A percentile compares a stretch with the other conserved stretches of the same genome.
Conservation (phyloP, 2,113 vertebrate species). For the Melanerpes aurifrons region DNA sequence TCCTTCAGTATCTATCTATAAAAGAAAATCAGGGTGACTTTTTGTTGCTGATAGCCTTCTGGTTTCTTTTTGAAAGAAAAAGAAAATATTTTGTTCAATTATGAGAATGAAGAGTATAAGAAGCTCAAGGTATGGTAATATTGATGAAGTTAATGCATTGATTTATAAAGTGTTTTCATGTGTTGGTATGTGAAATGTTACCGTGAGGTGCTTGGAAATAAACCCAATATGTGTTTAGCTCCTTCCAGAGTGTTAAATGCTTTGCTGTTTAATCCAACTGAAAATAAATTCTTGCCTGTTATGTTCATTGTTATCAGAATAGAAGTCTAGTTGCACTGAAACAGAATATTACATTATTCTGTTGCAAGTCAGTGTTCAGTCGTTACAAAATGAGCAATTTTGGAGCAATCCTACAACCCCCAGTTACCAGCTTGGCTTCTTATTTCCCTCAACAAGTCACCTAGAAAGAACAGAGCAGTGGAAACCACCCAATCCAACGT, state of each 20-base stretch:
- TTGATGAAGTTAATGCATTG: neutral
- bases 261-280: neutral
- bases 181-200: neutral
- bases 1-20: neutral
- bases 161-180: neutral
- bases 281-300: slow-evolving; percentile 1
- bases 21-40: neutral
- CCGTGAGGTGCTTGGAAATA: neutral
- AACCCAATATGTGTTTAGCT: neutral
- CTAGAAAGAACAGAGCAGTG: neutral
- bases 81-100: neutral
- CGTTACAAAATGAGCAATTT: neutral
- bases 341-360: neutral
- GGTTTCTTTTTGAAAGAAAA: neutral
- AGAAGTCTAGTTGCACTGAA: neutral
- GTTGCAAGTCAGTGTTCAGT: neutral
- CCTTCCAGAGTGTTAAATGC: neutral
- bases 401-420: neutral
- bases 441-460: neutral
- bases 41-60: neutral
- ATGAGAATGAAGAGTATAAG: neutral
- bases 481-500: neutral
- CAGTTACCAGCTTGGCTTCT: neutral
- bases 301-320: neutral
- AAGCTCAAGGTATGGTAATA: neutral